Conservation (phyloP, 2,888 invertebrate species). For the Synanthedon vespiformis region DNA sequence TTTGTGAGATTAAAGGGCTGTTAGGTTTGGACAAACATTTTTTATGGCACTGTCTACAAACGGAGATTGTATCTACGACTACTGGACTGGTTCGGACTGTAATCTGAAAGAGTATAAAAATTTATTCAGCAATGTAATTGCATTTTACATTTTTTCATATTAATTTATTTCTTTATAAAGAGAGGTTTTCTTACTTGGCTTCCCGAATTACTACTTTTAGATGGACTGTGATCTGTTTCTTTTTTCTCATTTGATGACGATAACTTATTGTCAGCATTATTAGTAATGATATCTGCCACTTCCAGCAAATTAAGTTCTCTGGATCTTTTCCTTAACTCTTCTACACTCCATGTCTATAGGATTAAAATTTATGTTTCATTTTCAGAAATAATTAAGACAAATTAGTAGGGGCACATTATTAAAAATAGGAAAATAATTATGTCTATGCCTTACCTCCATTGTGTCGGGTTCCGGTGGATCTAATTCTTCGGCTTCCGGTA, state of each 20-base stretch:
- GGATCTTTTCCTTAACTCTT: conserved; percentile 77
- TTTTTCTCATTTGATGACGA: conserved; percentile 48
- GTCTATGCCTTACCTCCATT: conserved; percentile 70
- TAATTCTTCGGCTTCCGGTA: conserved; percentile 72
- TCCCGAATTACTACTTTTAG: conserved; percentile 81
- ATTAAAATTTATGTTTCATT: not conserved
- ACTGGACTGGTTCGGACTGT: conserved; percentile 82
- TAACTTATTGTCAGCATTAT: conserved; percentile 37
- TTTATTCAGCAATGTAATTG: not conserved
- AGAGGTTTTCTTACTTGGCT: conserved; percentile 73
- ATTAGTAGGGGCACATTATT: not conserved
- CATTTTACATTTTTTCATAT: not conserved
- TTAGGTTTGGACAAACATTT: conserved; percentile 76
- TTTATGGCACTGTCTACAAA: conserved; percentile 83
- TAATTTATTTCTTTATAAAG: not conserved
- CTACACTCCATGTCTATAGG: conserved; percentile 75
- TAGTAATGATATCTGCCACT: conserved; percentile 48
- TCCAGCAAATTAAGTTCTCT: conserved; percentile 75
- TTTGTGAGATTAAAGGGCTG: conserved; percentile 60
- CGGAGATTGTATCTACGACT: conserved; percentile 77
- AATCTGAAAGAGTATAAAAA: conserved; percentile 64
- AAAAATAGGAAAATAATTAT: not conserved
- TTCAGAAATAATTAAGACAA: not conserved
- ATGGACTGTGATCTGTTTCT: conserved; percentile 76
- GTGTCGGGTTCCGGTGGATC: conserved; percentile 63